phyloP scores from a whole-genome alignment of 1,140 invertebrate genomes.

The Homalodisca vitripennis region DNA sequence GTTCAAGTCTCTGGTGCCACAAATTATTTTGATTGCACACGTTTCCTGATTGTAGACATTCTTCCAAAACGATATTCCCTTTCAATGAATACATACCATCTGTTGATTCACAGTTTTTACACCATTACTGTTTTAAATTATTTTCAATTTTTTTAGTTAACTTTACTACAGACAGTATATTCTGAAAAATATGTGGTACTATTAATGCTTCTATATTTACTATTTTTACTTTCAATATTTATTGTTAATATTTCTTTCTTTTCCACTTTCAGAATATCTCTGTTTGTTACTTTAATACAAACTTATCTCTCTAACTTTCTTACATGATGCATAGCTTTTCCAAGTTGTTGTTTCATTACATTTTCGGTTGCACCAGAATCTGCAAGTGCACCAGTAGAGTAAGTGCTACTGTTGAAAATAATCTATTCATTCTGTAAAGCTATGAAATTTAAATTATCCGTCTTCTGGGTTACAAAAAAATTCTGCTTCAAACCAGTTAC shows the following conservation, averaged over 20 bases:
- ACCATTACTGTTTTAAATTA: background rate
- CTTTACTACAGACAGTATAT: background rate
- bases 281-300: no score
- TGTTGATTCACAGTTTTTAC: background rate
- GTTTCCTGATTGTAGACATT: background rate
- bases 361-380: no score
- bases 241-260: background rate
- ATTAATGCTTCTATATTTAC: background rate
- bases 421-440: no score
- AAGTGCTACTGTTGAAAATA: no score
- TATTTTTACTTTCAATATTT: background rate
- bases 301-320: no score
- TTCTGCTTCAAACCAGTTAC: no score
- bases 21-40: constrained; percentile 10
- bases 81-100: background rate
- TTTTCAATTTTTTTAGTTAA: background rate
- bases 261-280: background rate
- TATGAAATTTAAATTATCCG: no score
- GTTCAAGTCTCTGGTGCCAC: constrained; percentile 24
- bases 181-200: background rate
- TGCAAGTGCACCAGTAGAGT: no score
- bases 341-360: no score
- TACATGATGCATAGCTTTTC: no score
- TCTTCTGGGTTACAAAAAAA: no score
- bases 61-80: background rate